Percentiles rank a stretch among this genome's conserved stretches.
Conservation (phyloP, 2,113 vertebrate genomes). For the Tenrec ecaudatus region DNA sequence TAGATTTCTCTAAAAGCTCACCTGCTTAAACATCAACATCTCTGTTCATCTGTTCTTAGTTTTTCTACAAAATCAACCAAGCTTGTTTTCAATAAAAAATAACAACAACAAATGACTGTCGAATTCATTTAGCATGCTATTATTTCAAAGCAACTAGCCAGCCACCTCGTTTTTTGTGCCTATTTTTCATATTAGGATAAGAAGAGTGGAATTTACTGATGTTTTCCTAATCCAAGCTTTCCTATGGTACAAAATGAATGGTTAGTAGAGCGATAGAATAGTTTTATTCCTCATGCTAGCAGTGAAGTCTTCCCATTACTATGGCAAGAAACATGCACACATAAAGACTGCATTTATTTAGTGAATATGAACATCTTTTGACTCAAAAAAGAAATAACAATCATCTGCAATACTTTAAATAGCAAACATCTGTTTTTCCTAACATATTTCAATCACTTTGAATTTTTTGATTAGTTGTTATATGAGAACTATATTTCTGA, state of each 20-base stretch:
- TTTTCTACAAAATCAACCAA: constrained; percentile 37
- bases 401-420: constrained; percentile 79
- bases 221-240: constrained; percentile 37
- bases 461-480: constrained; percentile 79
- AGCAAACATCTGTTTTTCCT: constrained; percentile 79
- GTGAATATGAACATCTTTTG: constrained; percentile 59
- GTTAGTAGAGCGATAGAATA: constrained; percentile 57
- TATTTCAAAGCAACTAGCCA: constrained; percentile 43
- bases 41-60: not conserved
- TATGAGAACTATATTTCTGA: constrained; percentile 67
- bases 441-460: constrained; percentile 72
- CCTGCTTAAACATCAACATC: constrained; percentile 10
- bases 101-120: not conserved
- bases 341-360: constrained; percentile 74
- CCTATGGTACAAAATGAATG: constrained; percentile 61
- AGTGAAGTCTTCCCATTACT: constrained; percentile 23
- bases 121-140: constrained; percentile 17
- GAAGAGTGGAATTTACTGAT: constrained; percentile 66
- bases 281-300: constrained; percentile 54
- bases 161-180: constrained; percentile 2
- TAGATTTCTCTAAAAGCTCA: not conserved
- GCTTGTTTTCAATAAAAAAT: constrained; percentile 30
- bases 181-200: constrained; percentile 59
- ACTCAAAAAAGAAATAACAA: constrained; percentile 77
- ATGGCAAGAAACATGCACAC: constrained; percentile 54